Evolutionary conservation across 2,888 invertebrate genomes (phyloP), one percentile per base, ranked within the genome.

Genomic region (Erebia aethiops): DNA sequence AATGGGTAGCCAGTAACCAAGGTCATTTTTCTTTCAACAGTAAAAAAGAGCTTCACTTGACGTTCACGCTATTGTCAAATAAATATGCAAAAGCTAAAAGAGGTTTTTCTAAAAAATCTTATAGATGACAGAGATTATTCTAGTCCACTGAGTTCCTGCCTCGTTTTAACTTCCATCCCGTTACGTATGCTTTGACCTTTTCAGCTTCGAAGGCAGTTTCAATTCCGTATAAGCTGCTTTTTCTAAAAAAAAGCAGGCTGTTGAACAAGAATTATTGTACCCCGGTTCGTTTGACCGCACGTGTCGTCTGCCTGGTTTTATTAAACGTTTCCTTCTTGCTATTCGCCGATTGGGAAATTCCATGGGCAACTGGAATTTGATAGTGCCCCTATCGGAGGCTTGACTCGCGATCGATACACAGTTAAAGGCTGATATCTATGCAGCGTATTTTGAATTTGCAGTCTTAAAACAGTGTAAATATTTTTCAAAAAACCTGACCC

Each of bases 301-400:
- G 66, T 69, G 26, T 54, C 49, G 51, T 63, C 68, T 64, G 63
- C 60, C 70, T 71, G 73, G 62, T 78, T 76, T 72, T 75, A 76
- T 78, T 73, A 73, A 78, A 78, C 71, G 72, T 71, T 73, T 71
- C 73, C 77, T 72, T 70, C 75, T 74, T 70, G 76, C 72, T 74
- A 69, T 75, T 75, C 70, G 70, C 54, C 72, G 74, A 75, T 74
- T 75, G 76, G 75, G 64, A 77, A 79, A 77, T 80, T 77, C 76
- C 77, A 71, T 73, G 64, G 71, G 52, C 75, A 70, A 62, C 56
- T 64, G 71, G 71, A 75, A 78, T 74, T 74, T 68, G 74, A 75
- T 76, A 77, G 76, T 73, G 67, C 57, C 71, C 61, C 69, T 60
- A 75, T 71, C 70, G 21, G 41, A 18, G 14, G 46, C 14, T 67